These are phyloP conservation scores for Dipodomys stephensi DNA, from an alignment of 2,113 vertebrate species.

Conservation along the genomic window DNA sequence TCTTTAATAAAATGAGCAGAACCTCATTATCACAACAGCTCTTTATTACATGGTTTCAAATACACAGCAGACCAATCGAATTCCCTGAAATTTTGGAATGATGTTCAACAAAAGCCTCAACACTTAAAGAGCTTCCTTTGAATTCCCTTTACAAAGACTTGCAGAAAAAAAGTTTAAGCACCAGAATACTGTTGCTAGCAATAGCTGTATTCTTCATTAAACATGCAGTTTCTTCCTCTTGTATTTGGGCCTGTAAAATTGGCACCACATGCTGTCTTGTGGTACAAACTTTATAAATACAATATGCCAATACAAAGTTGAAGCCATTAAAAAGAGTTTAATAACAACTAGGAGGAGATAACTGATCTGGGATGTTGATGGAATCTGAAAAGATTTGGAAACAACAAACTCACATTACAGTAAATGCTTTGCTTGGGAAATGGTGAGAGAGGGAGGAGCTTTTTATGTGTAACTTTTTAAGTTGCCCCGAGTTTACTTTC, in stretches of 20 bases:
- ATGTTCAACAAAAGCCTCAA: slow-evolving; percentile 50
- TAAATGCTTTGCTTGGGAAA: slow-evolving; percentile 55
- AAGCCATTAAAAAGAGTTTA: slow-evolving; percentile 79
- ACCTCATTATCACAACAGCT: slow-evolving; percentile 64
- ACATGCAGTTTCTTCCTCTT: slow-evolving; percentile 65
- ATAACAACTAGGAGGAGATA: slow-evolving; percentile 62
- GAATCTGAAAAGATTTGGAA: slow-evolving; percentile 65
- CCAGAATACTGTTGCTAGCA: slow-evolving; percentile 68
- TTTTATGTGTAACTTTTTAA: not conserved
- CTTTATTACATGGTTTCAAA: slow-evolving; percentile 70
- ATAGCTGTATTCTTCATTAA: slow-evolving; percentile 29
- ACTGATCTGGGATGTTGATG: slow-evolving; percentile 47
- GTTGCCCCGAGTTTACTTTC: slow-evolving; percentile 67
- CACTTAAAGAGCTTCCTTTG: slow-evolving; percentile 7
- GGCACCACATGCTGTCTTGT: slow-evolving; percentile 47
- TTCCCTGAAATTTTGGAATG: slow-evolving; percentile 52
- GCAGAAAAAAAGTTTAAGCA: slow-evolving; percentile 61
- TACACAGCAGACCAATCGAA: slow-evolving; percentile 32
- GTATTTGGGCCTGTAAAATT: slow-evolving; percentile 59
- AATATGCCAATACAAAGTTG: slow-evolving; percentile 78
- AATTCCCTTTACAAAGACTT: slow-evolving; percentile 51
- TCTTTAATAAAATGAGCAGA: slow-evolving; percentile 64
- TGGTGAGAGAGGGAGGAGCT: not conserved
- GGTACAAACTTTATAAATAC: slow-evolving; percentile 83
- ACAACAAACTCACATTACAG: slow-evolving; percentile 50